A percentile compares a stretch with the other conserved stretches of the same genome.
Evolutionary conservation across 2,797 vertebrate genomes (phyloP).

Genomic region (Arrhamphus sclerolepis): DNA sequence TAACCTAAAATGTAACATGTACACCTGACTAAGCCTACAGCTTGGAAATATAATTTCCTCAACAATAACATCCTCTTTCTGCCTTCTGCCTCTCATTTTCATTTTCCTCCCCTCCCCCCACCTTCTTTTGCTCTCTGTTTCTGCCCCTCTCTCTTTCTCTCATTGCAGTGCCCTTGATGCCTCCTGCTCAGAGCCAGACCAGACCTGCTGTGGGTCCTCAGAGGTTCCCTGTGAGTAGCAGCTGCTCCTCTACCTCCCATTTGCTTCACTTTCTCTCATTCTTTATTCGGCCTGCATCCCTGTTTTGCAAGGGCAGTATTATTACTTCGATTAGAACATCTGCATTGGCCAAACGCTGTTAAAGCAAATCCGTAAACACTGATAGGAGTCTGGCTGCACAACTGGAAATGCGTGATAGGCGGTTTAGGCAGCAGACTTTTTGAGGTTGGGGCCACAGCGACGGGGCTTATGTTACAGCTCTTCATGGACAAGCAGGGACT

Average conservation of each 20-base stretch:
- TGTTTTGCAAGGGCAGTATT: constrained; percentile 81
- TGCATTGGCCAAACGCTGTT: constrained; percentile 82
- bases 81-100: constrained; percentile 65
- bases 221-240: constrained; percentile 97
- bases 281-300: constrained; percentile 75
- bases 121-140: constrained; percentile 18
- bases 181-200: constrained; percentile 93
- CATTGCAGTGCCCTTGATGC: constrained; percentile 96
- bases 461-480: constrained; percentile 80
- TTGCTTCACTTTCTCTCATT: constrained; percentile 66
- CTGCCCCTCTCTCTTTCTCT: constrained; percentile 57
- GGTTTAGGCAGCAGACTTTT: constrained; percentile 85
- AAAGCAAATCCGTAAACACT: constrained; percentile 87
- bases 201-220: constrained; percentile 94
- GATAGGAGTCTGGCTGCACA: constrained; percentile 82
- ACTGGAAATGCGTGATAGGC: constrained; percentile 87
- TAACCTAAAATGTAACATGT: constrained; percentile 44
- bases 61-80: constrained; percentile 47
- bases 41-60: constrained; percentile 55
- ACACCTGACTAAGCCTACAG: constrained; percentile 46
- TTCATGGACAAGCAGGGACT: constrained; percentile 78
- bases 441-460: constrained; percentile 56
- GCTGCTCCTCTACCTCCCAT: constrained; percentile 82
- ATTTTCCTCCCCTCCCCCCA: constrained; percentile 36
- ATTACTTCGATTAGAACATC: constrained; percentile 85